A percentile compares a stretch with the other conserved stretches of the same genome.
These are phyloP conservation scores for Drosophila putrida DNA, from an alignment of 2,888 invertebrate species.

Conservation along the genomic window DNA sequence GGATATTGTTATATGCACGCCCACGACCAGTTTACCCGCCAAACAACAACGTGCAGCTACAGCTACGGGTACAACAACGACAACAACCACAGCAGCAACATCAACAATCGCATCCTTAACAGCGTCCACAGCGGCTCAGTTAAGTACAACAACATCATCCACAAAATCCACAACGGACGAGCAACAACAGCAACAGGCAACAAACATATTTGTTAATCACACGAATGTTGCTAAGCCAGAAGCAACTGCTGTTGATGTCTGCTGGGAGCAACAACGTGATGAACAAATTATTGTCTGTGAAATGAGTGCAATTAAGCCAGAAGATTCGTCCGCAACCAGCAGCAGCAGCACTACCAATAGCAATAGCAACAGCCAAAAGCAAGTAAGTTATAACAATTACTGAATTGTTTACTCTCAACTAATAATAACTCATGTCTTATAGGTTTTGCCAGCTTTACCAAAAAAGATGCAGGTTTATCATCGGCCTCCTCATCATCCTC, in stretches of 20 bases:
- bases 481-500: constrained; percentile 63
- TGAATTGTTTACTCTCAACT: neutral
- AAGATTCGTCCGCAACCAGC: constrained; percentile 51
- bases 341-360: constrained; percentile 25
- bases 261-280: constrained; percentile 52
- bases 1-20: constrained; percentile 65
- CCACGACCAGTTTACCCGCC: constrained; percentile 70
- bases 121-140: constrained; percentile 20
- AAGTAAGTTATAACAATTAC: constrained; percentile 50
- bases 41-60: constrained; percentile 69
- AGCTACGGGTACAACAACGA: constrained; percentile 31
- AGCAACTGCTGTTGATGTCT: constrained; percentile 24
- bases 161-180: constrained; percentile 36
- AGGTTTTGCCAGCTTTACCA: constrained; percentile 73
- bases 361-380: constrained; percentile 63
- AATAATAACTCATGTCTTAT: constrained; percentile 2
- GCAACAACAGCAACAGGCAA: constrained; percentile 25
- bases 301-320: constrained; percentile 65
- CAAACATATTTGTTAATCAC: constrained; percentile 29
- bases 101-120: constrained; percentile 8
- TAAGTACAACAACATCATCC: neutral
- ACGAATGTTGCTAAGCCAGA: constrained; percentile 51
- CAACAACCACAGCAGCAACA: constrained; percentile 22
- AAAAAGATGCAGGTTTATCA: constrained; percentile 64
- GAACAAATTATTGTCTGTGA: constrained; percentile 64